Conservation (phyloP, 2,888 invertebrate genomes). For the Clistopyga incitator region DNA sequence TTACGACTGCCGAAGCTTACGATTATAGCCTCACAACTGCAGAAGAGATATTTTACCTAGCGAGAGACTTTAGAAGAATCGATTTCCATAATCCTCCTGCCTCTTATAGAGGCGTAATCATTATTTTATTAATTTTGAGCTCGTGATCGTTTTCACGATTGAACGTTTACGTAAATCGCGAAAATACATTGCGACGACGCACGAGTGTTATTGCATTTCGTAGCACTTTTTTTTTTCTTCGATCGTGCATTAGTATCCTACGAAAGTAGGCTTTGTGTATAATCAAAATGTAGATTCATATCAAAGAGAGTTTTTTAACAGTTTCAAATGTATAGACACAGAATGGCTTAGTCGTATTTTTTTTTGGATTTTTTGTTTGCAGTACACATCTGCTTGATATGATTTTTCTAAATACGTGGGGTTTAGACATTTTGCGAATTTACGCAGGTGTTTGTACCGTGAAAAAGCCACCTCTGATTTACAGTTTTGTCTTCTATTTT, state of each 20-base stretch:
- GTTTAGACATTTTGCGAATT: constrained; percentile 17
- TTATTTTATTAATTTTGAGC: constrained; percentile 25
- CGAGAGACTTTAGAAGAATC: constrained; percentile 43
- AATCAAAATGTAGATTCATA: constrained; percentile 67
- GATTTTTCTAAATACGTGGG: constrained; percentile 41
- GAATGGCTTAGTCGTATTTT: constrained; percentile 53
- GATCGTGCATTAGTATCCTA: constrained; percentile 34
- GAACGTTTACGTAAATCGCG: constrained; percentile 22
- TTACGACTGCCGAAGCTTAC: constrained; percentile 37
- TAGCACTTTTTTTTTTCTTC: constrained; percentile 9
- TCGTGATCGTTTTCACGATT: constrained; percentile 29
- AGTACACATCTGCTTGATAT: constrained; percentile 57
- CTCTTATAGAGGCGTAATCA: constrained; percentile 18
- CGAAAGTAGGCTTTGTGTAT: constrained; percentile 46
- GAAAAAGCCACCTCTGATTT: constrained; percentile 30
- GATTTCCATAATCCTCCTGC: constrained; percentile 14
- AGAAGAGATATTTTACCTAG: constrained; percentile 38
- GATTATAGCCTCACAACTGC: constrained; percentile 57
- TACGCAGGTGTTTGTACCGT: constrained; percentile 27
- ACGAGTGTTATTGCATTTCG: constrained; percentile 37
- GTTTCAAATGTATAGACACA: constrained; percentile 59
- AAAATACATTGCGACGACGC: constrained; percentile 6
- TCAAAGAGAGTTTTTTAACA: constrained; percentile 61
- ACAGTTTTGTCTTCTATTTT: background rate
- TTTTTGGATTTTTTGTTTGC: constrained; percentile 42